Evolutionary conservation across 2,113 vertebrate species (phyloP).

Genomic region (Colossoma macropomum): DNA sequence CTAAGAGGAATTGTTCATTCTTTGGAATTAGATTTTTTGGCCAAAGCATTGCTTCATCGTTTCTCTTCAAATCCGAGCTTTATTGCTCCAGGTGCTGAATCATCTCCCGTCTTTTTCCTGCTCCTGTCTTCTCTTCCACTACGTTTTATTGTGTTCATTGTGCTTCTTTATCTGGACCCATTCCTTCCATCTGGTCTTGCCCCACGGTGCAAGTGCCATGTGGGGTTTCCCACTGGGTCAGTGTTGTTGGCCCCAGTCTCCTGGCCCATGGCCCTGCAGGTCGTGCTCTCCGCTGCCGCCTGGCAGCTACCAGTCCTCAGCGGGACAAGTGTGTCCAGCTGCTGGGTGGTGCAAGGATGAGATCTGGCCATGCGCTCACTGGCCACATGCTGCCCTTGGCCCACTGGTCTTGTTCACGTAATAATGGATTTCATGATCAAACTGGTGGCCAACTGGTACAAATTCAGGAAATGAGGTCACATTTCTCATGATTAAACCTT

Average conservation of each 20-base stretch:
- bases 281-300: not conserved
- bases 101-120: not conserved
- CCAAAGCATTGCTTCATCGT: not conserved
- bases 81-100: not conserved
- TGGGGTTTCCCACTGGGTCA: not conserved
- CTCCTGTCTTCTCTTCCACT: not conserved
- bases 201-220: not conserved
- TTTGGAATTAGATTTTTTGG: not conserved
- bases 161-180: not conserved
- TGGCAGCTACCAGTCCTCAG: not conserved
- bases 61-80: not conserved
- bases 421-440: not conserved
- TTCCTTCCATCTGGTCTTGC: not conserved
- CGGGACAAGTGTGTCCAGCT: not conserved
- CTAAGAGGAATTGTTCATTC: no score
- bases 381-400: slow-evolving; percentile 1
- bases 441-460: not conserved
- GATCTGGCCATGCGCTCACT: not conserved
- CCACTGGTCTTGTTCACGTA: not conserved
- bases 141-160: not conserved
- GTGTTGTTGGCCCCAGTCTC: not conserved
- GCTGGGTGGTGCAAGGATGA: not conserved
- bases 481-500: no score
- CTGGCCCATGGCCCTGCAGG: not conserved
- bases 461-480: not conserved